phyloP scores from a whole-genome alignment of 2,113 vertebrate species.

The Thunnus maccoyii region DNA sequence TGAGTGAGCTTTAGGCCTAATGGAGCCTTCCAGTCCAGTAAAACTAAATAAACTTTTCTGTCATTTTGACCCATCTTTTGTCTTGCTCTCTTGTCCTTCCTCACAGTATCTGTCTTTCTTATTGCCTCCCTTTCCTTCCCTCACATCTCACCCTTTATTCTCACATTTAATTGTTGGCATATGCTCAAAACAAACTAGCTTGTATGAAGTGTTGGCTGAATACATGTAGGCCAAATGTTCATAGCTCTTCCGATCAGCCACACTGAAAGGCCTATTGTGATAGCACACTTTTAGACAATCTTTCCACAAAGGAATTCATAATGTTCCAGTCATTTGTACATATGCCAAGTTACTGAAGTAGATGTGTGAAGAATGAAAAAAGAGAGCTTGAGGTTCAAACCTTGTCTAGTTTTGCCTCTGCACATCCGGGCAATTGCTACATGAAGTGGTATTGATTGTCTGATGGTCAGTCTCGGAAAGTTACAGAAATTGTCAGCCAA shows the following conservation, averaged over 20 bases:
- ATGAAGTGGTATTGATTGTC: background rate
- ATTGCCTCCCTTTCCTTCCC: no score
- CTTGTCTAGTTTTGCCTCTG: no score
- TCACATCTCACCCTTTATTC: background rate
- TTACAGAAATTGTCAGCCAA: background rate
- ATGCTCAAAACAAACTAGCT: background rate
- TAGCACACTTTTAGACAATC: background rate
- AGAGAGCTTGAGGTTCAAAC: no score
- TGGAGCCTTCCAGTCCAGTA: constrained; percentile 45
- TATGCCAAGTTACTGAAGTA: no score
- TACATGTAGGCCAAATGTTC: background rate
- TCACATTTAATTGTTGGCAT: background rate
- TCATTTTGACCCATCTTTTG: background rate
- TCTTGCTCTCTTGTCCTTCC: background rate
- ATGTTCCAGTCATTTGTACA: background rate
- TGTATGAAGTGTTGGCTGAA: background rate
- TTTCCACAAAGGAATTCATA: background rate
- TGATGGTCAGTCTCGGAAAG: background rate
- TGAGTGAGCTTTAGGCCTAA: constrained; percentile 69
- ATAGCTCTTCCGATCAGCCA: background rate
- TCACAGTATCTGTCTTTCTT: no score
- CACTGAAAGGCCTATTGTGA: background rate
- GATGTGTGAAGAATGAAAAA: no score
- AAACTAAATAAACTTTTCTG: constrained; percentile 50
- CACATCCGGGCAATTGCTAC: background rate